These are phyloP conservation scores for Casuarius casuarius DNA, from an alignment of 2,113 vertebrate species.

Conservation along the genomic window DNA sequence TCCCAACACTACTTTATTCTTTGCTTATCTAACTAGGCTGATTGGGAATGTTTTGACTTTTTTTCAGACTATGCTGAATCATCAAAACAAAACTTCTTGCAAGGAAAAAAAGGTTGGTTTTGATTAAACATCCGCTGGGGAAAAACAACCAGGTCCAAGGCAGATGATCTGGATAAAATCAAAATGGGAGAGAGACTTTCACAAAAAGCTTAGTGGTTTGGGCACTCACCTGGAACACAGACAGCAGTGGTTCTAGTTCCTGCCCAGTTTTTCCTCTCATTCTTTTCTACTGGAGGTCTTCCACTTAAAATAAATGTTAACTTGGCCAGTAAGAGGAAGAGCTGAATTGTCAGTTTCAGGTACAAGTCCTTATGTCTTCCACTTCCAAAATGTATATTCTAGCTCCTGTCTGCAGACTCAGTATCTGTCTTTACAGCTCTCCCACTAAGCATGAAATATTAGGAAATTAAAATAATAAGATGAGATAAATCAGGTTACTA, in stretches of 20 bases:
- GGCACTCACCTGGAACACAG: background rate
- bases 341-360: background rate
- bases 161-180: background rate
- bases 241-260: background rate
- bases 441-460: background rate
- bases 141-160: background rate
- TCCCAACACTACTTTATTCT: background rate
- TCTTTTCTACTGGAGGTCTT: background rate
- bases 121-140: background rate
- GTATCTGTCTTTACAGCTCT: background rate
- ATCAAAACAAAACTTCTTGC: background rate
- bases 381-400: background rate
- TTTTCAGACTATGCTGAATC: background rate
- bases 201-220: background rate
- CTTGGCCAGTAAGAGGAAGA: background rate
- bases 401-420: background rate
- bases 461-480: background rate
- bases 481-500: background rate
- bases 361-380: background rate
- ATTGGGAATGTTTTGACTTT: background rate
- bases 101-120: background rate
- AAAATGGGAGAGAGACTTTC: background rate
- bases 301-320: background rate
- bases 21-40: conserved; percentile 7
- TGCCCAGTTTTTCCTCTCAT: background rate